Evolutionary conservation across 2,888 invertebrate genomes (phyloP).

Genomic region (Syritta pipiens): DNA sequence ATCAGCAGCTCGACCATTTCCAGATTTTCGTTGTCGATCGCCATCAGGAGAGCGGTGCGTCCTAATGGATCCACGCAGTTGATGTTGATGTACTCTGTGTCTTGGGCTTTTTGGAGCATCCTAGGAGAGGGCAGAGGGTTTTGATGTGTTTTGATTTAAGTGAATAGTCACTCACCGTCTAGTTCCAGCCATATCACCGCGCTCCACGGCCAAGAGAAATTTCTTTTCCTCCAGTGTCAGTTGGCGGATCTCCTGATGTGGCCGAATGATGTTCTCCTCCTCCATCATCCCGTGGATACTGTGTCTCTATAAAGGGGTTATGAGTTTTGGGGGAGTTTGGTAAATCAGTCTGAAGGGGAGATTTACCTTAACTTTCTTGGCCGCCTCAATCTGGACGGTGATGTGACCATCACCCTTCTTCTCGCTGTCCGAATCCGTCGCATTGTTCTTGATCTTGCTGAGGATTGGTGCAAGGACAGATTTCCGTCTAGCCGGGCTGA

Average conservation of each 20-base stretch:
- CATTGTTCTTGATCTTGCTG: slow-evolving; percentile 77
- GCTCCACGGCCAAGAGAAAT: slow-evolving; percentile 95
- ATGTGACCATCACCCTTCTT: slow-evolving; percentile 76
- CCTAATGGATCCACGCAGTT: slow-evolving; percentile 99
- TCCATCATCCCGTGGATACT: slow-evolving; percentile 94
- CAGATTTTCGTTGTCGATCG: slow-evolving; percentile 99
- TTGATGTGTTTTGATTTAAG: no score
- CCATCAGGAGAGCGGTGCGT: slow-evolving; percentile 96
- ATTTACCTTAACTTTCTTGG: slow-evolving; percentile 78
- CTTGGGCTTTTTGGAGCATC: slow-evolving; percentile 88
- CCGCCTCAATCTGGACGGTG: slow-evolving; percentile 77
- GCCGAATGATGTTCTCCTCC: slow-evolving; percentile 92
- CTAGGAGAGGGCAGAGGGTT: no score
- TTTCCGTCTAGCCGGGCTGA: slow-evolving; percentile 77
- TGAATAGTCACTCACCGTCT: slow-evolving; percentile 82
- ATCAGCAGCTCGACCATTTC: slow-evolving; percentile 96
- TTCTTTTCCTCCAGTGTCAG: slow-evolving; percentile 91
- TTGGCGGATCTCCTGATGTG: slow-evolving; percentile 86
- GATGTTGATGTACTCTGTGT: slow-evolving; percentile 91
- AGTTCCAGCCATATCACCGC: slow-evolving; percentile 97
- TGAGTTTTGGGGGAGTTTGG: not conserved
- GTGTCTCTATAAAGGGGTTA: slow-evolving; percentile 74
- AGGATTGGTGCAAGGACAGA: slow-evolving; percentile 78
- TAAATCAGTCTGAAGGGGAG: not conserved
- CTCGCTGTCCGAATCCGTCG: slow-evolving; percentile 73